Base-by-base conservation (phyloP, 2,113 vertebrate genomes). In the Leptocoma aspasia region DNA sequence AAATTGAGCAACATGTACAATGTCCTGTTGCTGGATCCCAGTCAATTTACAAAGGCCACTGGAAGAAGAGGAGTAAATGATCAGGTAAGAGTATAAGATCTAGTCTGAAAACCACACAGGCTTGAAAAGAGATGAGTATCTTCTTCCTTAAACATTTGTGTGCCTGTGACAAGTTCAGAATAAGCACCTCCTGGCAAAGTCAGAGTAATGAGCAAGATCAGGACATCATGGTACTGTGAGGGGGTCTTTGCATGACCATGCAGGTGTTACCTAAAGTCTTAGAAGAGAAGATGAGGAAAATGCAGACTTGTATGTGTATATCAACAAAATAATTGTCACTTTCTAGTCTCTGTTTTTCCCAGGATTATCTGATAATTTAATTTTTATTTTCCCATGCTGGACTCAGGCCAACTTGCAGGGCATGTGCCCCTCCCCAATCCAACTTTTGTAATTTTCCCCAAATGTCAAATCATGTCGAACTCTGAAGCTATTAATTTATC, bases 381-480 rank as follows among this genome's bases (percentile, higher is more conserved):
- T 70, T 66, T 87, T 73, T 49, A 53, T 56, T 87, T 82, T 82
- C 41, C 14, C 39, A 33, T 18, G 26, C 30, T 84, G 39, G 42
- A 28, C 60, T 77, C 21, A 89, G 33, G 53, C 23, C 6, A 65
- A 42, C 26, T 78, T 63, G 45, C 22, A 78, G 37, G 27, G 20
- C 31, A 33, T 9, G 14, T 47, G 31, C 6, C 10, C 11, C 33
- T 31, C 7, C 17, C 2, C 28, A 15, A 0, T 30, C 15, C 6
- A 41, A 17, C 26, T 41, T 70, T 28, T 66, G 28, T 13, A 11
- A 23, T 56, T 85, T 84, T 59, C 64, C 6, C 27, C 35, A 64
- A 54, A 39, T 22, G 6, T 12, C 42, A 57, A 35, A 54, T 39
- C 33, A 11, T 1, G 0, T 27, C 68, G 49, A 53, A 63, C 4